These are phyloP conservation scores for Anthonomus grandis DNA, from an alignment of 1,140 invertebrate genomes.

Conservation along the genomic window DNA sequence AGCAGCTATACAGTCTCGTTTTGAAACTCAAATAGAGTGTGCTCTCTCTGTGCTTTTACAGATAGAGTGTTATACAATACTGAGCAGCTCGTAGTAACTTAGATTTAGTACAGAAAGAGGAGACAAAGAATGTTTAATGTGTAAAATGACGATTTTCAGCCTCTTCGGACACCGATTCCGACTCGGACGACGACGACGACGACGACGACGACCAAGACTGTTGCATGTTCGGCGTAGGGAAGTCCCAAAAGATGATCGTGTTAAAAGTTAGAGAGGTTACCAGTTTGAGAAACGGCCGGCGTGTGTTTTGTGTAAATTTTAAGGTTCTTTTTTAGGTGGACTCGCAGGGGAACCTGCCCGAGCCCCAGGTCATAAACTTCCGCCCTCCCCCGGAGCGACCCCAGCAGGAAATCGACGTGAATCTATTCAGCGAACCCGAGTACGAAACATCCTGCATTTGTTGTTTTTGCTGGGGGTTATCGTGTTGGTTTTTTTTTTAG, in stretches of 20 bases:
- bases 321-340: constrained; percentile 10
- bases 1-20: no score
- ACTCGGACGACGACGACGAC: constrained; percentile 13
- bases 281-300: neutral
- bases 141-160: no score
- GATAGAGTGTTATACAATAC: no score
- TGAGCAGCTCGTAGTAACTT: neutral
- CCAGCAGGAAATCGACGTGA: no score
- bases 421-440: no score
- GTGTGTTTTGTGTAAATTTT: constrained; percentile 3
- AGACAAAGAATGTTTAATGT: no score
- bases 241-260: constrained; percentile 19
- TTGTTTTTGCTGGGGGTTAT: no score
- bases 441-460: no score
- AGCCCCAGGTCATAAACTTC: constrained; percentile 17
- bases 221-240: constrained; percentile 24
- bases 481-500: no score
- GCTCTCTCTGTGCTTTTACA: no score
- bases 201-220: constrained; percentile 18
- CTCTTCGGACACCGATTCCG: constrained; percentile 6
- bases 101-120: neutral
- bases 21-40: no score
- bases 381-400: no score
- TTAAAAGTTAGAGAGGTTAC: constrained; percentile 24
- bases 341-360: constrained; percentile 16